Percentiles rank a stretch among this genome's conserved stretches.
phyloP scores from a whole-genome alignment of 1,140 invertebrate genomes.

The Xylocopa sonorina region DNA sequence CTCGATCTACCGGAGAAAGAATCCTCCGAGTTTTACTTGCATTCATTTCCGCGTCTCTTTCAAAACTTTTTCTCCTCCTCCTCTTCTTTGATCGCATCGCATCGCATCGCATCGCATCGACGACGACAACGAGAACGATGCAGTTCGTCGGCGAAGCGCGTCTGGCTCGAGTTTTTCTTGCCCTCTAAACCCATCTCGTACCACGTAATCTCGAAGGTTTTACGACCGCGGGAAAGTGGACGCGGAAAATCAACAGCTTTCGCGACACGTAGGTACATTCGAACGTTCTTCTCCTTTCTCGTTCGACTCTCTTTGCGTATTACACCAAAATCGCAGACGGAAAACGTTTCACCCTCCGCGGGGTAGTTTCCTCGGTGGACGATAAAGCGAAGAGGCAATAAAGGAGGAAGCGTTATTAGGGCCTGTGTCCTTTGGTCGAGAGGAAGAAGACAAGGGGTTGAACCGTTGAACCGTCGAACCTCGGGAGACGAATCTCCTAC shows the following conservation, averaged over 20 bases:
- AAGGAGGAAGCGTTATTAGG: constrained; percentile 74
- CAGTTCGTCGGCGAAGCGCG: no score
- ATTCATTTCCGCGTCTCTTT: constrained; percentile 16
- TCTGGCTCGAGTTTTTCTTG: no score
- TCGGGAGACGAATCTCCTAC: constrained; percentile 64
- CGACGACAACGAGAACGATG: background rate
- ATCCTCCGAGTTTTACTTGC: constrained; percentile 14
- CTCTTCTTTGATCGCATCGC: background rate
- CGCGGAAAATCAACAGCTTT: no score
- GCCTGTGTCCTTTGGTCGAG: constrained; percentile 69
- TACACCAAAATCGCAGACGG: background rate
- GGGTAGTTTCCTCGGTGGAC: constrained; percentile 54
- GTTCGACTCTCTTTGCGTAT: background rate
- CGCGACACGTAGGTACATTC: no score
- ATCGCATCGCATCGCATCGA: no score
- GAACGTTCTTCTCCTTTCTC: no score
- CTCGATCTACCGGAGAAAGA: constrained; percentile 39
- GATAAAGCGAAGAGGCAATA: constrained; percentile 72
- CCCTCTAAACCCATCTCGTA: no score
- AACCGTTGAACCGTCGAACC: constrained; percentile 64
- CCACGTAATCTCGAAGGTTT: no score
- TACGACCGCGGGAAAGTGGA: no score
- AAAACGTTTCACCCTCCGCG: constrained; percentile 17
- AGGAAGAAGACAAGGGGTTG: constrained; percentile 70
- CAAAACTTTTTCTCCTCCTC: background rate